Conservation (phyloP, 2,888 invertebrate species). For the Xestia xanthographa region DNA sequence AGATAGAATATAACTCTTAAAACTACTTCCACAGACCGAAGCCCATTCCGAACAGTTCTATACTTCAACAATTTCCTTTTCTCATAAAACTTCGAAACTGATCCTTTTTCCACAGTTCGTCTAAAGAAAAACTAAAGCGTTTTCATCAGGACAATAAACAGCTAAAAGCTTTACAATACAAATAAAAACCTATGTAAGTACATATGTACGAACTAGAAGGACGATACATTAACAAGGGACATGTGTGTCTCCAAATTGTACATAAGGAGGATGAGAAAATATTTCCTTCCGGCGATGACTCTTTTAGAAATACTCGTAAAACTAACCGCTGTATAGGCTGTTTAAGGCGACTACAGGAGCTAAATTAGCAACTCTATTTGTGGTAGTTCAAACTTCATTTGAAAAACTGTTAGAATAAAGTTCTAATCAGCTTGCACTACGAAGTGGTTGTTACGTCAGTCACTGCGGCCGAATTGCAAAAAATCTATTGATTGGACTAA, state of each 20-base stretch:
- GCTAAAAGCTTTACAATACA: constrained; percentile 32
- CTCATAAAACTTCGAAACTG: constrained; percentile 48
- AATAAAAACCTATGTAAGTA: constrained; percentile 13
- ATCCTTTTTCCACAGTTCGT: constrained; percentile 51
- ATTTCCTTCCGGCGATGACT: constrained; percentile 48
- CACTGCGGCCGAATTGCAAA: too few species aligned
- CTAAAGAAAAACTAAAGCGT: constrained; percentile 41
- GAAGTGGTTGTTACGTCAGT: too few species aligned
- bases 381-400: too few species aligned
- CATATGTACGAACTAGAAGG: constrained; percentile 12
- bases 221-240: constrained; percentile 26
- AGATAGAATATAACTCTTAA: constrained; percentile 16
- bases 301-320: constrained; percentile 39
- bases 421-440: too few species aligned
- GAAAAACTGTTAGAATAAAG: too few species aligned
- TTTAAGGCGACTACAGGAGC: too few species aligned
- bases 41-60: neutral
- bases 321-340: constrained; percentile 9
- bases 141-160: constrained; percentile 42
- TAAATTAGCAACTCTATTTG: too few species aligned
- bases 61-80: constrained; percentile 23
- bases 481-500: too few species aligned
- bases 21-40: constrained; percentile 18
- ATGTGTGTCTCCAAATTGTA: constrained; percentile 44
- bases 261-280: constrained; percentile 43